A percentile compares a stretch with the other conserved stretches of the same genome.
Evolutionary conservation across 2,888 invertebrate genomes (phyloP).

Genomic region (Nymphalis urticae): DNA sequence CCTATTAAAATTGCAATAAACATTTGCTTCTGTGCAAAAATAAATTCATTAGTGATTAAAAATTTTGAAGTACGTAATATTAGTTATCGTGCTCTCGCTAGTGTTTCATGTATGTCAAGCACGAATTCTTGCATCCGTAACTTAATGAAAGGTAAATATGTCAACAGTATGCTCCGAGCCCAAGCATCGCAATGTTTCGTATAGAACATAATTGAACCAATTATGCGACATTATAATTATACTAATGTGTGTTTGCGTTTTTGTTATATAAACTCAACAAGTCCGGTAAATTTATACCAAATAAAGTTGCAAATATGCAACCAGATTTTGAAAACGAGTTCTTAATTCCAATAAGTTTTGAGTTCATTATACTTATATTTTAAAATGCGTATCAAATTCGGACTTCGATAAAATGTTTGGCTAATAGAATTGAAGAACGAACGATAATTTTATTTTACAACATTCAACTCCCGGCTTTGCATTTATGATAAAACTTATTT

Average conservation of each 20-base stretch:
- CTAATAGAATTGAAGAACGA: not conserved
- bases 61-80: too few species aligned
- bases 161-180: slow-evolving; percentile 23
- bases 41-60: too few species aligned
- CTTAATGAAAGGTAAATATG: slow-evolving; percentile 14
- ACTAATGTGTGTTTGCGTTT: slow-evolving; percentile 30
- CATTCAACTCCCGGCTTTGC: not conserved
- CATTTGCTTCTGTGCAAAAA: too few species aligned
- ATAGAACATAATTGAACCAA: slow-evolving; percentile 38
- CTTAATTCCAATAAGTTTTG: slow-evolving; percentile 24
- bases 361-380: slow-evolving; percentile 29
- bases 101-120: slow-evolving; percentile 2
- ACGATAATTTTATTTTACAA: not conserved
- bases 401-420: not conserved
- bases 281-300: slow-evolving; percentile 26
- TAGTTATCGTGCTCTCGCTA: too few species aligned
- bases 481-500: not conserved
- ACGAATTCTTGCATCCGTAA: slow-evolving; percentile 1
- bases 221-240: slow-evolving; percentile 42
- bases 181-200: slow-evolving; percentile 16
- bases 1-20: too few species aligned
- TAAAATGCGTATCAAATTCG: slow-evolving; percentile 6
- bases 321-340: slow-evolving; percentile 35
- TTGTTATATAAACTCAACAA: slow-evolving; percentile 31
- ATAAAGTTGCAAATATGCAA: slow-evolving; percentile 36